Percentiles rank a stretch among this genome's conserved stretches.
phyloP scores from a whole-genome alignment of 2,797 vertebrate genomes.

The Meriones psammophilus region DNA sequence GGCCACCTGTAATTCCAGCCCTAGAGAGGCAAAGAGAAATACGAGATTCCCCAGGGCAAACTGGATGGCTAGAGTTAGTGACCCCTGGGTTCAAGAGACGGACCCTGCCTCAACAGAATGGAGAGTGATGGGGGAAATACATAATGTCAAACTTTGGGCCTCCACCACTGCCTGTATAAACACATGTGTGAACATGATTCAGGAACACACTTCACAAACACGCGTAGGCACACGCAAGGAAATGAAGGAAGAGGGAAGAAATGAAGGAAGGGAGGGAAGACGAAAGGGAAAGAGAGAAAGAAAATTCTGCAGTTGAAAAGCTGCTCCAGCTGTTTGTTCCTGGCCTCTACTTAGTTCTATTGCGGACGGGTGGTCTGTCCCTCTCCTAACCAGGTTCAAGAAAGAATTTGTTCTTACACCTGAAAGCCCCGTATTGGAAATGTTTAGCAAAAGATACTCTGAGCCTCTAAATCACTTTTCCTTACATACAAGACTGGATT shows the following conservation, averaged over 20 bases:
- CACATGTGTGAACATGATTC: background rate
- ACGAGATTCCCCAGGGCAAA: background rate
- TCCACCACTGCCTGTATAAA: no score
- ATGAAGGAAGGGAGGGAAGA: background rate
- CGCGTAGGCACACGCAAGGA: background rate
- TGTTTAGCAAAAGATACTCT: conserved; percentile 38
- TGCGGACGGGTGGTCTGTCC: background rate
- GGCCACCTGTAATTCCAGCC: background rate
- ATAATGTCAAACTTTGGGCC: background rate
- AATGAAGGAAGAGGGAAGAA: background rate
- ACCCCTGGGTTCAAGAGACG: background rate
- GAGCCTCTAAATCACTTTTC: conserved; percentile 48
- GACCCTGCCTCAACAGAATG: background rate
- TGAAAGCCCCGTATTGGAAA: background rate
- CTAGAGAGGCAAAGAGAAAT: background rate
- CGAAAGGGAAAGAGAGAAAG: background rate
- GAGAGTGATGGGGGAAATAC: background rate
- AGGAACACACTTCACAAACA: background rate
- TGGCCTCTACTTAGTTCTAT: background rate
- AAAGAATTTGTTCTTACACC: conserved; percentile 14
- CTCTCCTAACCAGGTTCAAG: background rate
- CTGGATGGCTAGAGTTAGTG: background rate
- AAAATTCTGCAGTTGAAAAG: background rate
- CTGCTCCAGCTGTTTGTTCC: background rate
- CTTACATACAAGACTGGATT: conserved; percentile 41